Base-by-base conservation (phyloP, 2,888 invertebrate genomes). In the Pilophorus perplexus region DNA sequence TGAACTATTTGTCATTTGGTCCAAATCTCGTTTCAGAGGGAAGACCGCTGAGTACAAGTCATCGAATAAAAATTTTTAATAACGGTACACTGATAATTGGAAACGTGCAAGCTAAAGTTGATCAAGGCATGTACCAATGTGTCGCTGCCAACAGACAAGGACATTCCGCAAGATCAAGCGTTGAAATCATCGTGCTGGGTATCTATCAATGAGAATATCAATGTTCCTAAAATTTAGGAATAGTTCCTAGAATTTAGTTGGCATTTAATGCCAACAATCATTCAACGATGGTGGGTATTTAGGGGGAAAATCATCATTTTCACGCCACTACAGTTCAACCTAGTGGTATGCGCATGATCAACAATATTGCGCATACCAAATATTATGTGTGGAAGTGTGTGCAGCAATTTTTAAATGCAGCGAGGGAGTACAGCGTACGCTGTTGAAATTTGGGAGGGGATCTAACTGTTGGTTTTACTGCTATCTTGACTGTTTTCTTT, bases 81-180 rank as follows among this genome's bases (percentile, higher is more conserved):
- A 79, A 80, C 70, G 81, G 81, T 3, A 78, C 79, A 5, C 74
- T 82, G 20, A 74, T 76, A 37, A 78, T 82, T 23, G 74, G 76
- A 22, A 78, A 78, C 67, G 77, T 81, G 25, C 79, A 78, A 68
- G 76, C 78, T 42, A 73, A 73, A 28, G 74, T 75, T 37, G 81
- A 81, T 71, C 78, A 79, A 64, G 81, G 80, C 3, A 74, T 74
- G 52, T 81, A 81, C 73, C 77, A 77, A 20, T 82, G 82, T 73
- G 74, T 76, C 2, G 81, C 80, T 0, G 75, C 74, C 48, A 79
- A 79, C 72, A 74, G 77, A 16, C 77, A 77, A 64, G 78, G 78
- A 3, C 72, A 75, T 40, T 70, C 74, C 3, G 75, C 75, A 16
- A 71, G 73, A 20, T 73, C 76, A 52, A 74, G 74, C 52, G 74